phyloP scores from a whole-genome alignment of 2,888 invertebrate genomes.

The Thysanoteuthis rhombus region DNA sequence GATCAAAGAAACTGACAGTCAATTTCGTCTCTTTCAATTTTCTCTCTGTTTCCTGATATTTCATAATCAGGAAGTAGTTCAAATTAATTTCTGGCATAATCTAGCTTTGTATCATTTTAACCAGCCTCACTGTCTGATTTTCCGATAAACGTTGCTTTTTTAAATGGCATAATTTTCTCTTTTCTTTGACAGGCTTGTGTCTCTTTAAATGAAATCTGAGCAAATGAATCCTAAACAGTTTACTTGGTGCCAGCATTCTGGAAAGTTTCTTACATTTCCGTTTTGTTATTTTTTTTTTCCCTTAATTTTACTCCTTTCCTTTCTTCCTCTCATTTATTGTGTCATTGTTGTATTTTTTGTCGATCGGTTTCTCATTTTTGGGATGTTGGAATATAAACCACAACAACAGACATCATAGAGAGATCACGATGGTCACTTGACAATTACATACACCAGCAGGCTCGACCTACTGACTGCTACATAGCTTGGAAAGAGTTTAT shows the following conservation, averaged over 20 bases:
- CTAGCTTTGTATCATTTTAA: background rate
- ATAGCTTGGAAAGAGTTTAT: too few species aligned
- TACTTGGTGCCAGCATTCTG: background rate
- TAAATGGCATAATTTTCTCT: background rate
- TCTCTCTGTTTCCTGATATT: background rate
- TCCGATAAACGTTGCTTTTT: background rate
- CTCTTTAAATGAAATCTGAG: background rate
- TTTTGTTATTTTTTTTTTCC: background rate
- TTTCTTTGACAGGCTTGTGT: background rate
- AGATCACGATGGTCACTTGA: background rate
- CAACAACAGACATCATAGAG: background rate
- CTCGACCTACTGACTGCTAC: background rate
- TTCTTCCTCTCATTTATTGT: background rate
- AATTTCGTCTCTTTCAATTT: background rate
- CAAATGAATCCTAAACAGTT: background rate
- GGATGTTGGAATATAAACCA: background rate
- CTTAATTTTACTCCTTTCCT: background rate
- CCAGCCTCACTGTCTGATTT: background rate
- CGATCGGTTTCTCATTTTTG: background rate
- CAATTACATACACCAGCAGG: background rate
- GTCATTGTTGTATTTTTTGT: background rate
- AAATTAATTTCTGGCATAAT: background rate
- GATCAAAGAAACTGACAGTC: background rate
- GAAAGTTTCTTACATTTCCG: background rate
- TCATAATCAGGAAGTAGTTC: background rate